Evolutionary conservation across 2,113 vertebrate species (phyloP), one percentile per base, ranked within the genome.

Genomic region (Clarias macrocephalus): DNA sequence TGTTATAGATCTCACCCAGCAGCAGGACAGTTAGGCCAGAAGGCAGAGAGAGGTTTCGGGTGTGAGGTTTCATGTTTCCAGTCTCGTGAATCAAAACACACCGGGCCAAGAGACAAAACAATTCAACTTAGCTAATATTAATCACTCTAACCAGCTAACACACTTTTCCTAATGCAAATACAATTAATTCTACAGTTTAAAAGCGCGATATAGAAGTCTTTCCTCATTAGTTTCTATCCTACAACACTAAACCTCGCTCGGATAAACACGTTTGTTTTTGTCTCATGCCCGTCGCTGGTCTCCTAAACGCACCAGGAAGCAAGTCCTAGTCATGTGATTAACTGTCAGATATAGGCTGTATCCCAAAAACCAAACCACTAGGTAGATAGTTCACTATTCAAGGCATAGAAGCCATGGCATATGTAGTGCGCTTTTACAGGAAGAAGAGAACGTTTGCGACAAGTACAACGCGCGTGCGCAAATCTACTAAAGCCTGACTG

Each of bases 1-100:
- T 57, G 3, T 59, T 30, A 13, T 62, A 23, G 23, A 81, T 92
- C 92, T 92, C 88, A 95, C 95, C 93, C 30, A 94, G 89, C 73
- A 85, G 70, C 54, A 91, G 62, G 76, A 94, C 23, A 23, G 84
- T 86, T 4, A 92, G 12, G 37, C 89, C 89, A 48, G 90, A 7
- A 68, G 81, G 86, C 89, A 91, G 88, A 8, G 89, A 85, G 86
- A 89, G 90, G 68, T 88, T 87, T 54, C 65, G 62, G 42, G 52
- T 30, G 72, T 66, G 89, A 82, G 60, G 85, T 52, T 83, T 90
- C 95, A 94, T 95, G 85, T 93, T 90, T 90, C 62, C 62, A 48
- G 83, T 56, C n/a, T 52, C 57, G 57, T 84, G 25, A 87, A 79
- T 59, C 86, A 87, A 76, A 87, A 72, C 85, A 86, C 57, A 18